Base-by-base conservation (phyloP, 2,888 invertebrate genomes). In the Dolichomitus sp. region DNA sequence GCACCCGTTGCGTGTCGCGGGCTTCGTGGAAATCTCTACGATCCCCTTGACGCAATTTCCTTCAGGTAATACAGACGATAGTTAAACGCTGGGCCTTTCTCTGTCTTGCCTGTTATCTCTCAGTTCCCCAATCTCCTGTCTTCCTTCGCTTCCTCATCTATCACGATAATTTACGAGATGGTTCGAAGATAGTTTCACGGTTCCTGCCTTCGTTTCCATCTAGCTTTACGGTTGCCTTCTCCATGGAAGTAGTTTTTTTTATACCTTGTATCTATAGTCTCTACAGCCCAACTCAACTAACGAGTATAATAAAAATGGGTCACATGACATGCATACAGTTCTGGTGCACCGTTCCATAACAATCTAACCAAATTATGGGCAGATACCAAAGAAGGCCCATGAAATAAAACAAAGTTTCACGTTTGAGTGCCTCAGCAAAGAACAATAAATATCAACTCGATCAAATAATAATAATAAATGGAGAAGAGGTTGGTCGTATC, bases 41-140 rank as follows among this genome's bases (percentile, higher is more conserved):
- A 69, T 65, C 52, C 77, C 68, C 77, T 81, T 66, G 83, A 81
- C 78, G 77, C 83, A 86, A 86, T 86, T 84, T 85, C 84, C 83
- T 80, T 30, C 78, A 81, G 83, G 84, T 83, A 84, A 83, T 83
- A 72, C 81, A 73, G n/a, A 78, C 73, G 80, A 81, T 73, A 79
- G 85, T 83, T 83, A 76, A 83, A 79, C 73, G 79, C 66, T 33
- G 50, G 19, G 9, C 57, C 48, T 69, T 69, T 73, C 66, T 74
- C 61, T 37, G 63, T 63, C 23, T 77, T 61, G 65, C 66, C 50
- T 68, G 27, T 48, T 23, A 9, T 63, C 69, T 50, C 23, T 42
- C n/a, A 45, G 33, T 70, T 45, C 42, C 69, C 42, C 73, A 19
- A 42, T 75, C 80, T 59, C 70, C 77, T 63, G 74, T 80, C 79